A percentile compares a stretch with the other conserved stretches of the same genome.
These are phyloP conservation scores for Sebastes cheni DNA, from an alignment of 2,797 vertebrate genomes.

Conservation along the genomic window DNA sequence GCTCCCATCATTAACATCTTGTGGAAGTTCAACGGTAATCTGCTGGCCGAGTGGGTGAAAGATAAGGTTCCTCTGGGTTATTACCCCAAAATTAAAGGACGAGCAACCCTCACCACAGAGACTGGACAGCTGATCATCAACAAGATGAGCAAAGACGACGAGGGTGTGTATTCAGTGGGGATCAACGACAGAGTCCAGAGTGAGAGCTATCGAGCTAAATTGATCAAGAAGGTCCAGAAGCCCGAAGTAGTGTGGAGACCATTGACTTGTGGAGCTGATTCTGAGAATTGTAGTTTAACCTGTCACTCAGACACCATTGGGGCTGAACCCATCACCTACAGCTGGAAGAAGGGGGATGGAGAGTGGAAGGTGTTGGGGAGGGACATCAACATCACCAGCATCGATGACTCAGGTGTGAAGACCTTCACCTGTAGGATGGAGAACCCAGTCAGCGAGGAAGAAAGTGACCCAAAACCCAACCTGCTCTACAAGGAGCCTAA, in stretches of 20 bases:
- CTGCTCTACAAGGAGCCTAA: rapidly evolving
- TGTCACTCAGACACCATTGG: no score
- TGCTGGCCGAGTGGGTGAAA: background rate
- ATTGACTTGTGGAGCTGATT: rapidly evolving
- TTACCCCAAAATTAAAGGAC: no score
- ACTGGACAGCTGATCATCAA: no score
- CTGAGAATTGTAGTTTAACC: no score
- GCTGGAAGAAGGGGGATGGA: background rate
- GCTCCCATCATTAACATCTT: rapidly evolving
- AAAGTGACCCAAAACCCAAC: rapidly evolving
- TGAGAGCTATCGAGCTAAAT: no score
- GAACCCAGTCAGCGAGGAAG: background rate
- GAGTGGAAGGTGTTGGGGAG: rapidly evolving
- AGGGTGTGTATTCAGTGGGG: no score
- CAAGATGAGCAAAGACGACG: no score
- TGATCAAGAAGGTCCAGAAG: no score
- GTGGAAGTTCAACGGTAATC: rapidly evolving
- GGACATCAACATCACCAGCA: rapidly evolving
- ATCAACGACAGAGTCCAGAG: no score
- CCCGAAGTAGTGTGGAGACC: rapidly evolving
- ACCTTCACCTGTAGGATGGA: constrained; percentile 6
- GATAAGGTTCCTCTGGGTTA: rapidly evolving
- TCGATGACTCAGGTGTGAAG: rapidly evolving
- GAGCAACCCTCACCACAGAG: no score
- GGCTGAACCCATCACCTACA: background rate